Evolutionary conservation across 2,113 vertebrate species (phyloP).

Genomic region (Aegithalos caudatus): DNA sequence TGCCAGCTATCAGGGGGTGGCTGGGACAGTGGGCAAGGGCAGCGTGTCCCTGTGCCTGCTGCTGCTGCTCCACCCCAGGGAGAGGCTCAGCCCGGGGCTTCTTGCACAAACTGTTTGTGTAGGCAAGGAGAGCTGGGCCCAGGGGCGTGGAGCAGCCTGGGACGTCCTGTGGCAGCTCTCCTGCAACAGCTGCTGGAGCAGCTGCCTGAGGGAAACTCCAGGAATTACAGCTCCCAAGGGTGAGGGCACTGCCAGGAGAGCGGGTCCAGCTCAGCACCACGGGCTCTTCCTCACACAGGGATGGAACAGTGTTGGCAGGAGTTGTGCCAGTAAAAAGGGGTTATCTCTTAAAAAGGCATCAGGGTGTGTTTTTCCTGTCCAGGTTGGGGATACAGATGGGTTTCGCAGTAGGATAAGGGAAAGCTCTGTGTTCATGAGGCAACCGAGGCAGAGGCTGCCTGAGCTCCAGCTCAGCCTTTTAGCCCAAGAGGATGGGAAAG

Average conservation of each 20-base stretch:
- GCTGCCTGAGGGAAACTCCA: neutral
- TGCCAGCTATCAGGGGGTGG: neutral
- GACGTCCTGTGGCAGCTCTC: neutral
- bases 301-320: fast-evolving
- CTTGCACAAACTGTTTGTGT: neutral
- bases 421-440: fast-evolving
- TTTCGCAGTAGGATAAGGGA: neutral
- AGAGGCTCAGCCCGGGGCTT: neutral
- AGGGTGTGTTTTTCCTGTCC: neutral
- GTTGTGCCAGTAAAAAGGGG: neutral
- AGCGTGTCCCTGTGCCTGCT: neutral
- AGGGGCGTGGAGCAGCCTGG: neutral
- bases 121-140: neutral
- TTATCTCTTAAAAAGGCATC: neutral
- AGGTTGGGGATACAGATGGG: fast-evolving
- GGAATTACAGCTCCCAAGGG: neutral
- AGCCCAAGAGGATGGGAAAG: neutral
- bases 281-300: fast-evolving
- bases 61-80: neutral
- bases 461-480: neutral
- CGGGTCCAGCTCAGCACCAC: fast-evolving
- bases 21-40: neutral
- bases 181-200: neutral
- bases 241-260: neutral
- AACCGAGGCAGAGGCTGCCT: neutral